A percentile compares a stretch with the other conserved stretches of the same genome.
phyloP scores from a whole-genome alignment of 2,888 invertebrate species.

The Periphyllus acericola region DNA sequence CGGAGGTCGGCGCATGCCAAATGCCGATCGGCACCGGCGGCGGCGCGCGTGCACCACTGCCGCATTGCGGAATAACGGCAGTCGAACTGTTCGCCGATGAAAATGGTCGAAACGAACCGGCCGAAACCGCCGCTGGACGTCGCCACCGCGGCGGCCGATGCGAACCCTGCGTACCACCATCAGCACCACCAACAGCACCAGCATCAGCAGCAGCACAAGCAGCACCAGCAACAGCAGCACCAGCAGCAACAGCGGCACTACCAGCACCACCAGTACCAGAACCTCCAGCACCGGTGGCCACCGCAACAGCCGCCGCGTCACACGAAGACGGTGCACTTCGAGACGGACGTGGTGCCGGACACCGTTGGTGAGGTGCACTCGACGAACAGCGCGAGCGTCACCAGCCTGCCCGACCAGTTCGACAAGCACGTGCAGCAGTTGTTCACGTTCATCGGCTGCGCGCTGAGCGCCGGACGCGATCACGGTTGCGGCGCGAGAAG shows the following conservation, averaged over 20 bases:
- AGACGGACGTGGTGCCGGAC: conserved; percentile 65
- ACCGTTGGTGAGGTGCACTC: conserved; percentile 64
- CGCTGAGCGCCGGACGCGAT: conserved; percentile 78
- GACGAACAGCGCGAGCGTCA: conserved; percentile 71
- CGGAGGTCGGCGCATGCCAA: conserved; percentile 32
- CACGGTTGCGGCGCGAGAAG: conserved; percentile 64
- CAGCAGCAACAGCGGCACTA: conserved; percentile 42
- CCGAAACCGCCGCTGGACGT: conserved; percentile 59
- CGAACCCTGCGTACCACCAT: conserved; percentile 64
- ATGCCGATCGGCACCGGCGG: neutral
- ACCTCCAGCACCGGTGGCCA: conserved; percentile 54
- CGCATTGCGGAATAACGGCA: conserved; percentile 42
- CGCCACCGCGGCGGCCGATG: conserved; percentile 56
- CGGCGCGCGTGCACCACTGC: conserved; percentile 37
- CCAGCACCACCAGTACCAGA: conserved; percentile 64
- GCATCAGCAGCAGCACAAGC: neutral
- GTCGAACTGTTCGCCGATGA: conserved; percentile 59
- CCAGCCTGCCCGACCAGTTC: conserved; percentile 67
- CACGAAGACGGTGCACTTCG: conserved; percentile 67
- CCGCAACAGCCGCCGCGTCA: conserved; percentile 65
- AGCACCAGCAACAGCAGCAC: neutral
- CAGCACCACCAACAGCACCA: conserved; percentile 65
- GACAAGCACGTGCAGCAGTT: conserved; percentile 75
- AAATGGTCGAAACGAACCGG: conserved; percentile 59
- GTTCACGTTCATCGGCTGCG: conserved; percentile 83